A percentile compares a stretch with the other conserved stretches of the same genome.
Evolutionary conservation across 2,113 vertebrate genomes (phyloP).

Genomic region (Rhabdomys dilectus): DNA sequence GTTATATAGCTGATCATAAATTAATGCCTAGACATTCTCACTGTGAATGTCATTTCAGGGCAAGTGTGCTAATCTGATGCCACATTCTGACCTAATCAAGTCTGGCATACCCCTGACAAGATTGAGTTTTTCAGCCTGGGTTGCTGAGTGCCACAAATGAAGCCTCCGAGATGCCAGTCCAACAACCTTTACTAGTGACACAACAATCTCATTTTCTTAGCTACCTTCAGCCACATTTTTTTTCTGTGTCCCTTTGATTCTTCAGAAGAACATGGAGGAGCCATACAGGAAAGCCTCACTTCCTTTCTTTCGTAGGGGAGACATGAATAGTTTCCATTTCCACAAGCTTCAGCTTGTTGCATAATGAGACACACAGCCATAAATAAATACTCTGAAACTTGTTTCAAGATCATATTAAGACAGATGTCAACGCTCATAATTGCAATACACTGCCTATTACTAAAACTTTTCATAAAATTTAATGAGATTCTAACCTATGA

Average conservation of each 20-base stretch:
- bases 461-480: constrained; percentile 81
- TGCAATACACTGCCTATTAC: constrained; percentile 70
- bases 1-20: neutral
- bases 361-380: constrained; percentile 66
- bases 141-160: neutral
- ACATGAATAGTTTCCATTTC: constrained; percentile 54
- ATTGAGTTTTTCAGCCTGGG: constrained; percentile 25
- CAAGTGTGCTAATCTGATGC: neutral
- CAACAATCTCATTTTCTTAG: constrained; percentile 47
- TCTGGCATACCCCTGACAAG: neutral
- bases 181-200: neutral
- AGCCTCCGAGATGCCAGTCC: neutral
- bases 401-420: constrained; percentile 70
- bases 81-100: constrained; percentile 33
- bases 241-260: neutral
- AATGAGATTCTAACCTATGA: constrained; percentile 80
- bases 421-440: constrained; percentile 73
- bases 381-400: constrained; percentile 73
- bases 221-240: neutral
- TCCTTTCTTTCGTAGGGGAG: neutral
- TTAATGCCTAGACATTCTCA: neutral
- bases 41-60: constrained; percentile 42
- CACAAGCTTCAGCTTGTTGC: constrained; percentile 8
- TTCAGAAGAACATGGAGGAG: constrained; percentile 10
- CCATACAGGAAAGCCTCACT: neutral